Conservation (phyloP, 2,797 vertebrate species). For the Neomorphus geoffroyi region DNA sequence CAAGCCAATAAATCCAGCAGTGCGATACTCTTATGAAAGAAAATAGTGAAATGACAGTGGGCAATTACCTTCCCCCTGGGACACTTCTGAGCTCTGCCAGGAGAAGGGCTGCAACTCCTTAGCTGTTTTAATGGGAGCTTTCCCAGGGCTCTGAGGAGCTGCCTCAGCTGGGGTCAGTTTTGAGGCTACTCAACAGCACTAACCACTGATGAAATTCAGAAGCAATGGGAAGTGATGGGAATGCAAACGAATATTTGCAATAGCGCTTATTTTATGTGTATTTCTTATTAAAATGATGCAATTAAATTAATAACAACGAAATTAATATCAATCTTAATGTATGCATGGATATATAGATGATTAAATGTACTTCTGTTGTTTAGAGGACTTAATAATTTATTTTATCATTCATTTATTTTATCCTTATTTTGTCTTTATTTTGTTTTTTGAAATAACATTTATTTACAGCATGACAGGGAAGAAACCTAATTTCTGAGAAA, state of each 20-base stretch:
- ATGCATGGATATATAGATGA: background rate
- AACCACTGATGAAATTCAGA: background rate
- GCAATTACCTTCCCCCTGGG: background rate
- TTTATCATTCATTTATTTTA: no score
- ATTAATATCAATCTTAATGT: background rate
- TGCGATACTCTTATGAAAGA: background rate
- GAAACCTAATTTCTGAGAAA: conserved; percentile 13
- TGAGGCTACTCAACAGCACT: background rate
- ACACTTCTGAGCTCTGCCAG: background rate
- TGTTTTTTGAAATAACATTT: conserved; percentile 21
- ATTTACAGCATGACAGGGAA: conserved; percentile 20
- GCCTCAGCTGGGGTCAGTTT: background rate
- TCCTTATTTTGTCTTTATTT: conserved; percentile 13
- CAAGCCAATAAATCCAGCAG: background rate
- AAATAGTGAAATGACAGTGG: background rate
- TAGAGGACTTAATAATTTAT: background rate
- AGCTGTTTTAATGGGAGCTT: background rate
- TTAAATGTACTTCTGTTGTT: background rate
- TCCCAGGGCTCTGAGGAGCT: background rate
- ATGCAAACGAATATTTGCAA: background rate
- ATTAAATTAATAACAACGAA: background rate
- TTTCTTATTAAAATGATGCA: background rate
- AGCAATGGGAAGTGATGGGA: background rate
- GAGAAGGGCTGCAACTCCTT: background rate
- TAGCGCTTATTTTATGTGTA: background rate